Evolutionary conservation across 2,797 vertebrate species (phyloP), one percentile per base, ranked within the genome.

Genomic region (Chaetodon trifasciatus): DNA sequence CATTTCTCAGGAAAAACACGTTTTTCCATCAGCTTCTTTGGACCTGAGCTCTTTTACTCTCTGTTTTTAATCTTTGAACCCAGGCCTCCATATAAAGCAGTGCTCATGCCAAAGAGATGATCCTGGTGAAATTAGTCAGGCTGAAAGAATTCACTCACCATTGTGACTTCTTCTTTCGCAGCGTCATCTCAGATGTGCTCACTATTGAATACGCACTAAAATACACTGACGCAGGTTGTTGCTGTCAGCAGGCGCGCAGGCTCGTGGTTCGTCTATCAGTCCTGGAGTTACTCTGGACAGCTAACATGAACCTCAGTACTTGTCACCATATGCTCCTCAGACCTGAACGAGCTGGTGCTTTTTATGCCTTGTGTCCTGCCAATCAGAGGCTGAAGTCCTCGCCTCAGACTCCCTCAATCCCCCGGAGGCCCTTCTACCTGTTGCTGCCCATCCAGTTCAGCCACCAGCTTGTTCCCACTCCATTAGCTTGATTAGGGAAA

Each of bases 401-500:
- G 60, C 56, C 78, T 78, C 62, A n/a, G 72, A 75, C 78, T 71
- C 64, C 39, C 24, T 28, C 11, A 95, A 93, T 88, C 79, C 85
- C 87, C 88, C 89, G 65, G 76, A 49, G 88, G 89, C 90, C 63
- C 47, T 73, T 78, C 76, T 86, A 80, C 89, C 76, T 89, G 85
- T 81, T 70, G 7, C 57, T 70, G 75, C 83, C 78, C 79, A 79
- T 88, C 64, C 57, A 1, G 3, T 37, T 82, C 68, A 79, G 49
- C 77, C 78, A 74, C 69, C 50, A 49, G 76, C 70, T 72, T 44
- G 81, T 85, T 91, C 86, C 80, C 89, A 88, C 89, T 83, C 85
- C 57, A 90, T 95, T 93, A 93, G 87, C 86, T 90, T 93, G 93
- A 94, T 93, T 93, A 88, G 64, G 63, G 11, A 46, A 85, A 88